Base-by-base conservation (phyloP, 2,888 invertebrate species). In the Sphecodes monilicornis region DNA sequence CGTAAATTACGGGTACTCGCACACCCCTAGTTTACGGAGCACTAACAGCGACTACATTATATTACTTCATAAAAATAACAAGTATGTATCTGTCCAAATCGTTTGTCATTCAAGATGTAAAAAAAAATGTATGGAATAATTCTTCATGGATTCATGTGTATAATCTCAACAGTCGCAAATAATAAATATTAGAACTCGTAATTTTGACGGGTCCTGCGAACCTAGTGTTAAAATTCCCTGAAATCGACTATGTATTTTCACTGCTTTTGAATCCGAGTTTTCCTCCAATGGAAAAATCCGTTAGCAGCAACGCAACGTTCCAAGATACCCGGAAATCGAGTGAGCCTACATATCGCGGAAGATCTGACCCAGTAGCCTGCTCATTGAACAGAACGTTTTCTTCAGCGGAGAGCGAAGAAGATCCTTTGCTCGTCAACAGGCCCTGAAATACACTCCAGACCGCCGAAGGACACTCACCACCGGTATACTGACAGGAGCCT, bases 401-500 rank as follows among this genome's bases (percentile, higher is more conserved):
- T 32, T 72, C 32, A n/a, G 36, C 0, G 60, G 22, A 71, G 71
- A 39, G 22, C 36, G 29, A 60, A 80, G 18, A 43, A 41, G 77
- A 68, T 76, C 70, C 41, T 69, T 76, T 29, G n/a, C n/a, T 39
- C 26, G 39, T 32, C 29, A 76, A 80, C 72, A 76, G 57, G 76
- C 68, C 32, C 77, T 84, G 88, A 88, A 89, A 88, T 86, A 90
- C 84, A 69, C 73, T 50, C 69, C 13, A 76, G 71, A 85, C 78
- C 83, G 78, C 74, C 70, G 70, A 82, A 85, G 80, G 77, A 86
- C 83, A 84, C 83, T 86, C 86, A 74, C 85, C 86, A 84, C 86
- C 85, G 82, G 86, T 77, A 86, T 76, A 85, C 89, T 86, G 76
- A 68, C 78, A 88, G 88, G 84, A 90, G 78, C 84, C 80, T 79